Evolutionary conservation across 1,140 invertebrate species (phyloP).

Genomic region (Bathynomus jamesi): DNA sequence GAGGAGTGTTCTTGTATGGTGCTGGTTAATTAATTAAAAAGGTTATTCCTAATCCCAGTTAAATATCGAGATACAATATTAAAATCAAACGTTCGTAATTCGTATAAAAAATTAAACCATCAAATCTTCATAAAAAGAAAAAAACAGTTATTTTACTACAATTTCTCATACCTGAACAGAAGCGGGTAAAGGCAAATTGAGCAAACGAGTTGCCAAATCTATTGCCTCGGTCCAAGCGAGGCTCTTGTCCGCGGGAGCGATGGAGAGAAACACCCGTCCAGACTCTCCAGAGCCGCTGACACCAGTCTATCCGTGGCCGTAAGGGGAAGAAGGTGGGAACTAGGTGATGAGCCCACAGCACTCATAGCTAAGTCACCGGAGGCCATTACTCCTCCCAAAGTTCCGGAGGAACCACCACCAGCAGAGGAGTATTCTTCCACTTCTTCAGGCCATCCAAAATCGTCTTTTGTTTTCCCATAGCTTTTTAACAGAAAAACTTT

Average conservation of each 20-base stretch:
- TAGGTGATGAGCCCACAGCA: conserved; percentile 5
- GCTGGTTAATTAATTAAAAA: conserved; percentile 13
- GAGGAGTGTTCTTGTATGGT: conserved; percentile 54
- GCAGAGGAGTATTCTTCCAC: conserved; percentile 67
- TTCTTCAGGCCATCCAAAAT: conserved; percentile 95
- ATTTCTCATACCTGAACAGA: conserved; percentile 57
- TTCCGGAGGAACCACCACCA: conserved; percentile 29
- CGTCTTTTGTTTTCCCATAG: conserved; percentile 91
- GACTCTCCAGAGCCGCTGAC: conserved; percentile 62
- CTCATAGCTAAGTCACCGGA: neutral
- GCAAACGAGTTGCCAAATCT: conserved; percentile 64
- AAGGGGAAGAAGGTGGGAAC: conserved; percentile 39
- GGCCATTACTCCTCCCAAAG: conserved; percentile 42
- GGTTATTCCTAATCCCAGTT: too few species aligned
- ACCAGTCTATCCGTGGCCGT: conserved; percentile 56
- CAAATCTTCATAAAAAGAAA: too few species aligned
- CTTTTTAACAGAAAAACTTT: conserved; percentile 44
- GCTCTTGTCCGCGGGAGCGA: conserved; percentile 26
- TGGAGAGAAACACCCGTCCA: conserved; percentile 59
- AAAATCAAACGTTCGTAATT: too few species aligned
- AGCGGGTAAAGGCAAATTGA: conserved; percentile 72
- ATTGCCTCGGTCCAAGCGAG: conserved; percentile 53
- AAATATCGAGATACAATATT: neutral
- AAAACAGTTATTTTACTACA: too few species aligned
- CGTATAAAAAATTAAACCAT: too few species aligned